Evolutionary conservation across 2,113 vertebrate species (phyloP), one percentile per base, ranked within the genome.

Genomic region (Xiphophorus hellerii): DNA sequence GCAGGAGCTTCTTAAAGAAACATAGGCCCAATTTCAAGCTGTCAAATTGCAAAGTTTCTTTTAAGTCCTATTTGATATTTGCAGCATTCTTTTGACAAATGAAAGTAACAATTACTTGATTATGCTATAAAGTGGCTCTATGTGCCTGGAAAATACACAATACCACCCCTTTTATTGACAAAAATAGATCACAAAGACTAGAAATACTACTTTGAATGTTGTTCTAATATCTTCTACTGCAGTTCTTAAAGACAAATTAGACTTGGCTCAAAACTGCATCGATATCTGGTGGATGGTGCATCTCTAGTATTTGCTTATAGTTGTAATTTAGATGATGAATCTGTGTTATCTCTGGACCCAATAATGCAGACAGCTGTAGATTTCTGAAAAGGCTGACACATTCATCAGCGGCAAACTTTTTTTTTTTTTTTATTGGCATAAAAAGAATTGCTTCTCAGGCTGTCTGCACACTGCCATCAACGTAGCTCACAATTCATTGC

Each of bases 401-500:
- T 37, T 66, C 37, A 11, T 12, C 51, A 58, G 25, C 8, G 17
- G 51, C 8, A 20, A 11, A 8, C 12, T 37, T 37, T 17, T 28
- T 72, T 44, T 73, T 51, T n/a, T 28, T 28, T 28, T 28, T 28
- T 63, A n/a, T 27, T 29, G 22, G 25, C 25, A 65, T 25, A 37
- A 44, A 66, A 35, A 35, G 4, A 74, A 72, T 27, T 15, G 39
- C 31, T 65, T 27, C 42, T 73, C 7, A 31, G 20, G 37, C 13
- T 29, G 73, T 63, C 3, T 48, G 39, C 54, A 20, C 5, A 74
- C 72, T 15, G 9, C 17, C 42, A 58, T 27, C 30, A 58, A 39
- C 9, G 44, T 73, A 60, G 8, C n/a, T 22, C 35, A 39, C 29
- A 67, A 15, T 70, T 51, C 37, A 63, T 54, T 75, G 12, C 69